These are phyloP conservation scores for Istiophorus platypterus DNA, from an alignment of 2,113 vertebrate species.

Conservation along the genomic window DNA sequence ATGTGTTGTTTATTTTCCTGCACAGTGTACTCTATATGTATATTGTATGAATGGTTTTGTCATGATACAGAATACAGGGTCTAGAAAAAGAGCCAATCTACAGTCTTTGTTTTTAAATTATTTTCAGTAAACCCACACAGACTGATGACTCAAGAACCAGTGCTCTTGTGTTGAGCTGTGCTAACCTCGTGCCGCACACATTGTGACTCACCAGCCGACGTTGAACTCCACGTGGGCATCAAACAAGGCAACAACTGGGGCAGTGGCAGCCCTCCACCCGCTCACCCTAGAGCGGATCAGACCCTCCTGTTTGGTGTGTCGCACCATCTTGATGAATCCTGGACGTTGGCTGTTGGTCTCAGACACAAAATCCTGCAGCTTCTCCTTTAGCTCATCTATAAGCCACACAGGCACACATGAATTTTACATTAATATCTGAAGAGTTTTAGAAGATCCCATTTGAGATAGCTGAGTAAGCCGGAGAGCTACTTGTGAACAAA, in stretches of 20 bases:
- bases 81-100: background rate
- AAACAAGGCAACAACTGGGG: slow-evolving; percentile 95
- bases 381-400: slow-evolving; percentile 95
- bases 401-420: slow-evolving; percentile 38
- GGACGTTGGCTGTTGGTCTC: slow-evolving; percentile 90
- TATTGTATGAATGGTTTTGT: background rate
- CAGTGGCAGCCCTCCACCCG: slow-evolving; percentile 93
- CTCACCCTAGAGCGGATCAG: slow-evolving; percentile 97
- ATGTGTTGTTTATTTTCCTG: background rate
- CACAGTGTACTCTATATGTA: background rate
- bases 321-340: slow-evolving; percentile 94
- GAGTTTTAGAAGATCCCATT: slow-evolving; percentile 18
- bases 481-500: slow-evolving; percentile 50
- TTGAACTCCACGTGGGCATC: slow-evolving; percentile 98
- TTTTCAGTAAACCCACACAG: slow-evolving; percentile 44
- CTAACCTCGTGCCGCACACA: slow-evolving; percentile 19
- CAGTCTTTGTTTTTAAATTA: slow-evolving; percentile 30
- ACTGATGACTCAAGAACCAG: slow-evolving; percentile 38
- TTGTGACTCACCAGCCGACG: slow-evolving; percentile 91
- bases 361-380: slow-evolving; percentile 90
- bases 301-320: slow-evolving; percentile 94
- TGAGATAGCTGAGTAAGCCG: slow-evolving; percentile 39
- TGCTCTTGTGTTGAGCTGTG: slow-evolving; percentile 19
- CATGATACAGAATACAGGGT: background rate
- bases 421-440: slow-evolving; percentile 27